A percentile compares a stretch with the other conserved stretches of the same genome.
Evolutionary conservation across 2,888 invertebrate genomes (phyloP).

Genomic region (Hydroisotoma schaefferi): DNA sequence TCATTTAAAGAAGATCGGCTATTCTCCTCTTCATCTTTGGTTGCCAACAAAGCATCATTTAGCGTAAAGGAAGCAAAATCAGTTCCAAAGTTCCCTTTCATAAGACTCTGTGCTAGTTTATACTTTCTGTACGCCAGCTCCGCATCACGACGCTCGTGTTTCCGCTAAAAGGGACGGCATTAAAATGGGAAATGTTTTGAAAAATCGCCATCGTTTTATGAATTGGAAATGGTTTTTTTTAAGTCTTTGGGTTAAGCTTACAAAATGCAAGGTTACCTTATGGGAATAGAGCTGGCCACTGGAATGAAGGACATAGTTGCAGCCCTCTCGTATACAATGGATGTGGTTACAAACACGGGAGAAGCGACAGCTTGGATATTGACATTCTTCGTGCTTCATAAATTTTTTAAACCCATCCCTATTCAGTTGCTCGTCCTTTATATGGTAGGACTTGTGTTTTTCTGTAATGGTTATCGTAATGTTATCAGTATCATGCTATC

Average conservation of each 20-base stretch:
- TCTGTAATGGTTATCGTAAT: no score
- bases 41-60: slow-evolving; percentile 27
- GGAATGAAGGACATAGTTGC: slow-evolving; percentile 93
- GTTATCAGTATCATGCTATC: slow-evolving; percentile 6
- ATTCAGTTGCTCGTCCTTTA: slow-evolving; percentile 92
- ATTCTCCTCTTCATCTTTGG: slow-evolving; percentile 46
- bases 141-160: slow-evolving; percentile 90
- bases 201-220: slow-evolving; percentile 5
- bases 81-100: slow-evolving; percentile 49
- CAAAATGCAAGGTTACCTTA: no score
- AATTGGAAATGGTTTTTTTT: not conserved
- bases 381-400: slow-evolving; percentile 93
- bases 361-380: slow-evolving; percentile 86
- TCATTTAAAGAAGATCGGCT: slow-evolving; percentile 43
- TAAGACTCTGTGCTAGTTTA: slow-evolving; percentile 62
- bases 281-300: slow-evolving; percentile 96
- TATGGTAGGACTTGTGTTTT: slow-evolving; percentile 97
- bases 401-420: slow-evolving; percentile 98
- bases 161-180: slow-evolving; percentile 57
- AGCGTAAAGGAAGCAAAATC: slow-evolving; percentile 39
- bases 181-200: not conserved
- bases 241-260: no score
- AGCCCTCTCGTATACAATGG: slow-evolving; percentile 92
- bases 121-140: slow-evolving; percentile 81
- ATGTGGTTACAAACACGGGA: slow-evolving; percentile 96